Conservation (phyloP, 2,797 vertebrate species). For the Zonotrichia albicollis region DNA sequence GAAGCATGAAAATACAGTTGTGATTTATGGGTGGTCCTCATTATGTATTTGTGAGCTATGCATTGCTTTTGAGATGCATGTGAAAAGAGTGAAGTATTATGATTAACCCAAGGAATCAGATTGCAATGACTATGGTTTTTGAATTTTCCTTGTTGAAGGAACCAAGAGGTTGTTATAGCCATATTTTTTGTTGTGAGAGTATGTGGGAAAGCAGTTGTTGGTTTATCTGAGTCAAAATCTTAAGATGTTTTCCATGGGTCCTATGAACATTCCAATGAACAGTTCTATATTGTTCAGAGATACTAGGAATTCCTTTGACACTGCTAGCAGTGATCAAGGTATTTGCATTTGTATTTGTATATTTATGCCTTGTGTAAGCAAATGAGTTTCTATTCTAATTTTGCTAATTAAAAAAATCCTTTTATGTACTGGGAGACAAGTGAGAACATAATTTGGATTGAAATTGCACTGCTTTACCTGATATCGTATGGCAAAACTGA, state of each 20-base stretch:
- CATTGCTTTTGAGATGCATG: neutral
- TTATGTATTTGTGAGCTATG: neutral
- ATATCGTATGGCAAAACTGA: conserved; percentile 8
- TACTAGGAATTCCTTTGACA: neutral
- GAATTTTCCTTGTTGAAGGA: neutral
- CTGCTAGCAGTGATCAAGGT: neutral
- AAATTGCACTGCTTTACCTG: neutral
- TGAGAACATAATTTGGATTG: neutral
- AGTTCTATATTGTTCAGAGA: neutral
- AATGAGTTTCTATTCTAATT: neutral
- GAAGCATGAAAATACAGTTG: neutral
- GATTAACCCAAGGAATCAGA: neutral
- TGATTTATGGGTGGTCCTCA: neutral
- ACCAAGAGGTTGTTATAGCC: neutral
- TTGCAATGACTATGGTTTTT: neutral
- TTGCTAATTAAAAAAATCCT: neutral
- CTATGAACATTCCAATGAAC: neutral
- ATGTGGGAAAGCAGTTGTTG: neutral
- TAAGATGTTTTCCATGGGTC: neutral
- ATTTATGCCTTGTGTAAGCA: neutral
- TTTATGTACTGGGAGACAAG: neutral
- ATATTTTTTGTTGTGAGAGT: neutral
- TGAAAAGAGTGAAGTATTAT: neutral
- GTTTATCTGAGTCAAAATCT: neutral
- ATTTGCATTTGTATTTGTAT: neutral